Evolutionary conservation across 2,113 vertebrate species (phyloP).

Genomic region (Cryptomyrus ogoouensis): DNA sequence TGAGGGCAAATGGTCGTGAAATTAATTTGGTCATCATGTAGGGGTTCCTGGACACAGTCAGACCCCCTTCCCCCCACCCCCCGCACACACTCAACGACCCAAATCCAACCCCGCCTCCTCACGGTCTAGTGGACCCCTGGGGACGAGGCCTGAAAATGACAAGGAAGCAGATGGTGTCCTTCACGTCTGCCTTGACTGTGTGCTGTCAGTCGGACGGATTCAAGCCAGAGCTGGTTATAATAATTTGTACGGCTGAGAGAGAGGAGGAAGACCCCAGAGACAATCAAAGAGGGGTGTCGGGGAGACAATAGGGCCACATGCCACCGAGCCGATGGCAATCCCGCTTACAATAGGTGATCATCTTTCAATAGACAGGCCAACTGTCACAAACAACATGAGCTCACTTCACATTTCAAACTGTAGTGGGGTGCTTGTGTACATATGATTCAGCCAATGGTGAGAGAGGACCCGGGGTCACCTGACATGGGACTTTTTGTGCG

Average conservation of each 20-base stretch:
- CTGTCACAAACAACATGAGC: slow-evolving; percentile 55
- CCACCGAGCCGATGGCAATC: slow-evolving; percentile 58
- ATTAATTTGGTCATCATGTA: not conserved
- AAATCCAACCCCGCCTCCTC: not conserved
- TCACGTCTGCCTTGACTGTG: not conserved
- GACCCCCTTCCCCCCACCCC: not conserved
- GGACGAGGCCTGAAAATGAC: slow-evolving; percentile 6
- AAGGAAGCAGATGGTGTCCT: slow-evolving; percentile 12
- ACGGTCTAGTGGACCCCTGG: not conserved
- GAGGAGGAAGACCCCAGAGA: slow-evolving; percentile 12
- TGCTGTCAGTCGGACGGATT: slow-evolving; percentile 16
- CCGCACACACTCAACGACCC: not conserved
- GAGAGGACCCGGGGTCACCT: slow-evolving; percentile 53
- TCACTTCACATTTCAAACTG: slow-evolving; percentile 56
- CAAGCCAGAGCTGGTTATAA: slow-evolving; percentile 13
- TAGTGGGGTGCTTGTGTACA: slow-evolving; percentile 55
- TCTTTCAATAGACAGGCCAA: slow-evolving; percentile 59
- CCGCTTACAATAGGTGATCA: slow-evolving; percentile 56
- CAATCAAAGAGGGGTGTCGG: slow-evolving; percentile 35
- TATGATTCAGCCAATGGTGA: slow-evolving; percentile 60
- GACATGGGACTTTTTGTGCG: slow-evolving; percentile 32
- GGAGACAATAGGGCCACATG: slow-evolving; percentile 69
- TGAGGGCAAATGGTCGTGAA: slow-evolving; percentile 6
- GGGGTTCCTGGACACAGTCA: not conserved
- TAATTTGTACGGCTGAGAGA: not conserved